These are phyloP conservation scores for Drosophila histrio DNA, from an alignment of 2,888 invertebrate genomes.

Conservation along the genomic window DNA sequence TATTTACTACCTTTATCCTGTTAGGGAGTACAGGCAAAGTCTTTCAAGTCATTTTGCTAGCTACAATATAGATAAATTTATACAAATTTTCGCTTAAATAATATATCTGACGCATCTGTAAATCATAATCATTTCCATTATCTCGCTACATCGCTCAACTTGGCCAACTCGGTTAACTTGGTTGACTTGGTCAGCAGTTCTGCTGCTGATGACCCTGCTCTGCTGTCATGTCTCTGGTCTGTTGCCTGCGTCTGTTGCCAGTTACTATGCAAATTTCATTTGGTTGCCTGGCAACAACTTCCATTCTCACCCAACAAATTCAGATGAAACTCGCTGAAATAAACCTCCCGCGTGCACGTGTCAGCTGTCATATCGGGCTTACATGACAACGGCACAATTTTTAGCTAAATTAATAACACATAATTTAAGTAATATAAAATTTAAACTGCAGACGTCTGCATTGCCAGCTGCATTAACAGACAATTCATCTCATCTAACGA, in stretches of 20 bases:
- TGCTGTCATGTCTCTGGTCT: conserved; percentile 1
- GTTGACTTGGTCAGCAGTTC: conserved; percentile 45
- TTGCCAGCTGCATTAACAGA: conserved; percentile 30
- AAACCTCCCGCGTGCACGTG: neutral
- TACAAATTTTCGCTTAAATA: conserved; percentile 30
- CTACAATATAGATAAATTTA: conserved; percentile 8
- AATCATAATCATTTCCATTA: conserved; percentile 44
- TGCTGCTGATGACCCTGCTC: neutral
- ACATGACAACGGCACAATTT: conserved; percentile 50
- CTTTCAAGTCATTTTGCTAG: neutral
- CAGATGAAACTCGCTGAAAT: neutral
- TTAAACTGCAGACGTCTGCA: neutral
- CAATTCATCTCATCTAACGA: conserved; percentile 14
- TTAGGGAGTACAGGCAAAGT: neutral
- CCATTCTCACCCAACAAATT: neutral
- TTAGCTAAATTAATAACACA: conserved; percentile 55
- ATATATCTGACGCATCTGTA: conserved; percentile 11
- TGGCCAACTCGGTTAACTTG: conserved; percentile 2
- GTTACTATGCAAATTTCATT: conserved; percentile 49
- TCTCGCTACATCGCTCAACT: conserved; percentile 23
- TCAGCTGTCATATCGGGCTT: conserved; percentile 20
- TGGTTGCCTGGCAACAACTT: conserved; percentile 4
- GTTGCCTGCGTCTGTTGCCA: conserved; percentile 5
- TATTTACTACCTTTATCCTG: neutral
- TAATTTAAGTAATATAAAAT: conserved; percentile 52